Base-by-base conservation (phyloP, 2,888 invertebrate genomes). In the Scaptomyza tumidula region DNA sequence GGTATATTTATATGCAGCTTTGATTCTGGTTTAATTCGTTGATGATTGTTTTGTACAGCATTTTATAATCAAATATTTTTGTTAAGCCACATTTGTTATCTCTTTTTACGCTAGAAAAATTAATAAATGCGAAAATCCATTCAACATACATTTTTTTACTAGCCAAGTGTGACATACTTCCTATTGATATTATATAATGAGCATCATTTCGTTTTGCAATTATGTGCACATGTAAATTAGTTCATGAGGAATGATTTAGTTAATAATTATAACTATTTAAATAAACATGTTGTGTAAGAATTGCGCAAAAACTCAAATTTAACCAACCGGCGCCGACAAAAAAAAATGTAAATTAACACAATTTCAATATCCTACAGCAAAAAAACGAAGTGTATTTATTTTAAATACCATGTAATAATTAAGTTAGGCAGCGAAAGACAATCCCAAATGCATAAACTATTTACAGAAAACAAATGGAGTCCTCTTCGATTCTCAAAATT, bases 171-270 rank as follows among this genome's bases (percentile, higher is more conserved):
- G 11, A 13, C 11, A 33, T 44, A 44, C 55, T 44, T 43, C 10
- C 44, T n/a, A 43, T 35, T 44, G n/a, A 55, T 45, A 45, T 13
- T 29, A 44, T 35, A 37, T 45, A 60, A 58, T 58, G 46, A n/a
- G 7, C 13, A n/a, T 41, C 5, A 33, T 16, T 50, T 62, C 43
- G 10, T 14, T n/a, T n/a, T n/a, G 10, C 48, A 61, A n/a, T 39
- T 16, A 11, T 61, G n/a, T 16, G 16, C 62, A 19, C n/a, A 33
- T 62, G 31, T 7, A n/a, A 33, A n/a, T 37, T 45, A 37, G 24
- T 63, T 63, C 31, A 37, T 31, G 31, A 24, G 45, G 11, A 56
- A 37, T 45, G 45, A 56, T 43, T 11, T 11, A 11, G 29, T 7
- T 62, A 19, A 62, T 43, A 14, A 14, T 14, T 19, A 44, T 16